Base-by-base conservation (phyloP, 2,888 invertebrate genomes). In the Ectemnius lituratus region DNA sequence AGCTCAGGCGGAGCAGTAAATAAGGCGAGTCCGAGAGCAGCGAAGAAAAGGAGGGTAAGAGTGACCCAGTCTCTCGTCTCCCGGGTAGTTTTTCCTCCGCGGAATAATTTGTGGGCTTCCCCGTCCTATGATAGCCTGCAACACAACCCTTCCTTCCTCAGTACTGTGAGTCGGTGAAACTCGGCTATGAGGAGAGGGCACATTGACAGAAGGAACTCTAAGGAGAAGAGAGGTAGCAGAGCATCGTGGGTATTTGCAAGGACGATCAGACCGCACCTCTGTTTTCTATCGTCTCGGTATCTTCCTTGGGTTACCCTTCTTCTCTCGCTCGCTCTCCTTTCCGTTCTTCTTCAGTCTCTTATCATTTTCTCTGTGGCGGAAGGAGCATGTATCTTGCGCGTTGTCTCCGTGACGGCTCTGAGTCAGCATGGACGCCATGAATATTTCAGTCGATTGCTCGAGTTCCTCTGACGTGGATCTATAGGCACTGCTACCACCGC, bases 81-180 rank as follows among this genome's bases (percentile, higher is more conserved):
- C 63, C 4, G 27, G 37, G 65, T 28, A 60, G 58, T 57, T 75
- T 71, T 77, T 78, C 71, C 70, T 66, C 63, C 69, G 61, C 58
- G 70, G 67, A 77, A 81, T 81, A 81, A 78, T 81, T 79, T 68
- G 66, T 67, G 62, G 67, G 59, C 60, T 61, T 69, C 45, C 57
- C 37, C 61, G 23, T 27, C 23, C 63, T 28, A 20, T 52, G n/a
- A 47, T 16, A 5, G 14, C 57, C 66, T 66, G 56, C 47, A 62
- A 57, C 52, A 58, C 70, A 58, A 79, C 45, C 57, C 62, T 69
- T 63, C n/a, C 69, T 65, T 60, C 65, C 11, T 18, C 23, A 23
- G 23, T 23, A 8, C 11, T 0, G 37, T 8, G 5, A 46, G 59
- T 63, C 52, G 45, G 27, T 62, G 28, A 76, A 82, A 82, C 74